phyloP scores from a whole-genome alignment of 2,113 vertebrate genomes.

The Rhinolophus ferrumequinum region DNA sequence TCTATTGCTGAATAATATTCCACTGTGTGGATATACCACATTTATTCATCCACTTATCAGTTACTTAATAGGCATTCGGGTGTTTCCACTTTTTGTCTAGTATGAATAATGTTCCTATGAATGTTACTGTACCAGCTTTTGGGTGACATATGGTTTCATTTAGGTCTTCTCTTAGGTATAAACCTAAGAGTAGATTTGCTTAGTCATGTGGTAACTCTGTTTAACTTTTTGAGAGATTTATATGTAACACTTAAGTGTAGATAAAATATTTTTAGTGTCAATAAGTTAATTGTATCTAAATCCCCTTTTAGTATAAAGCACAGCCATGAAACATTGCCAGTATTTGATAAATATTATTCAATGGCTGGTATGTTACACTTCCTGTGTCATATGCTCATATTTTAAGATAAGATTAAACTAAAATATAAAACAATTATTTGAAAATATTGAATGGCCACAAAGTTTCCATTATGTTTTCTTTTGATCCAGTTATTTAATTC shows the following conservation, averaged over 20 bases:
- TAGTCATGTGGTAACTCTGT: neutral
- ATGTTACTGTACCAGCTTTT: neutral
- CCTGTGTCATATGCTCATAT: neutral
- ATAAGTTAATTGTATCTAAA: neutral
- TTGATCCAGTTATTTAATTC: neutral
- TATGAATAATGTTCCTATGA: neutral
- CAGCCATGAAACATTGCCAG: neutral
- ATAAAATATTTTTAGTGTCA: neutral
- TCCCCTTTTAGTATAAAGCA: neutral
- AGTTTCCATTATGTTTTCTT: neutral
- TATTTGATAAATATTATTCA: neutral
- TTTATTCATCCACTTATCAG: neutral
- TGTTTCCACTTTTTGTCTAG: neutral
- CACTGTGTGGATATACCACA: no score
- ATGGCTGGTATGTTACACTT: neutral
- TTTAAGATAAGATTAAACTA: neutral
- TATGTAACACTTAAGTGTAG: neutral
- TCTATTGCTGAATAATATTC: neutral
- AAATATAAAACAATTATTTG: neutral
- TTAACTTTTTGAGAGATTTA: neutral
- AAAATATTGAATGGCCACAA: neutral
- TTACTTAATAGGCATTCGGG: neutral
- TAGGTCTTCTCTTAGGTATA: neutral
- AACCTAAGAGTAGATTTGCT: neutral
- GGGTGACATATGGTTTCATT: neutral